Percentiles rank a stretch among this genome's conserved stretches.
Conservation (phyloP, 2,888 invertebrate genomes). For the Tetropium fuscum region DNA sequence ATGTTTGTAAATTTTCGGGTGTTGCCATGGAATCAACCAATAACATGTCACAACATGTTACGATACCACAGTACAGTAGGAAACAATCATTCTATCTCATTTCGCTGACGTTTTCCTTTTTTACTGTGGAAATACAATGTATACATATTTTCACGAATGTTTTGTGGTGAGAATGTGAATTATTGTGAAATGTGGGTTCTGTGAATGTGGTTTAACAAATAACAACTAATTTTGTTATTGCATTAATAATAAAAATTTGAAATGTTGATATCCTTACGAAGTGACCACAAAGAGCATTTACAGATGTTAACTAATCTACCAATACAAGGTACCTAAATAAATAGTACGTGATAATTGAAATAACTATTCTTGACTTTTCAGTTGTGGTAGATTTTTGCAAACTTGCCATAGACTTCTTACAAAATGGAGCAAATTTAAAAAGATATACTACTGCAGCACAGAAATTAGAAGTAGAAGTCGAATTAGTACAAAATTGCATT, state of each 20-base stretch:
- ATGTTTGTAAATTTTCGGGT: no score
- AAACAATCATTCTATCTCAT: no score
- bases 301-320: constrained; percentile 68
- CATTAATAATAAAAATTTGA: constrained; percentile 15
- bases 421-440: constrained; percentile 75
- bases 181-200: no score
- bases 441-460: constrained; percentile 74
- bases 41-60: no score
- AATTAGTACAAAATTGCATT: constrained; percentile 73
- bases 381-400: constrained; percentile 80
- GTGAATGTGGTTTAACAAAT: background rate
- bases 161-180: background rate
- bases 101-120: no score
- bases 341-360: constrained; percentile 19
- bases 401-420: constrained; percentile 74
- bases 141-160: background rate
- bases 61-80: no score
- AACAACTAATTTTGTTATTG: background rate
- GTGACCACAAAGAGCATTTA: constrained; percentile 71
- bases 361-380: constrained; percentile 55
- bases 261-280: constrained; percentile 67
- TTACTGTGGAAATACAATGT: background rate
- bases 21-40: no score
- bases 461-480: constrained; percentile 70
- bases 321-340: constrained; percentile 64